Evolutionary conservation across 2,113 vertebrate species (phyloP).

Genomic region (Myrmecobius fasciatus): DNA sequence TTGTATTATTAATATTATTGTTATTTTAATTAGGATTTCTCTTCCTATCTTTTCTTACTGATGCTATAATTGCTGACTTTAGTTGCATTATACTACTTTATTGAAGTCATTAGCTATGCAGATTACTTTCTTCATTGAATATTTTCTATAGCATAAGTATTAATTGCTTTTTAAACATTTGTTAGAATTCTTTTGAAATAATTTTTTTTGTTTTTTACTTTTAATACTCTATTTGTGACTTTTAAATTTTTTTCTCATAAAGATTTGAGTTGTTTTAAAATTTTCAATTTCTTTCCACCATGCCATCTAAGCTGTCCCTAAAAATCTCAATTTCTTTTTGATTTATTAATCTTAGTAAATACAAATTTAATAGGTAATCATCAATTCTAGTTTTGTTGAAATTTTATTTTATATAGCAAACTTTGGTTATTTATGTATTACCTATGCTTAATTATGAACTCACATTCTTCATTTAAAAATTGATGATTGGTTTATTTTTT

Average conservation of each 20-base stretch:
- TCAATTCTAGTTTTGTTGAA: neutral
- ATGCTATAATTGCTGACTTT: neutral
- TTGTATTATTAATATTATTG: neutral
- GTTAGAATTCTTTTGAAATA: neutral
- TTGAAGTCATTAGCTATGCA: neutral
- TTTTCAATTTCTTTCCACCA: neutral
- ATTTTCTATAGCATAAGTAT: neutral
- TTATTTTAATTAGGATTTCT: neutral
- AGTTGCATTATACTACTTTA: neutral
- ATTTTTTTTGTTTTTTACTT: neutral
- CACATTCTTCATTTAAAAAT: neutral
- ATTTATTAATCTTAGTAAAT: neutral
- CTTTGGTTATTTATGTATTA: neutral
- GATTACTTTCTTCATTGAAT: neutral
- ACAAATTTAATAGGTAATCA: neutral
- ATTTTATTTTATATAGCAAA: neutral
- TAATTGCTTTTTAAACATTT: neutral
- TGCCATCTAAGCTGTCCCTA: no score
- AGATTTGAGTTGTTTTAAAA: neutral
- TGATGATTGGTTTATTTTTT: neutral
- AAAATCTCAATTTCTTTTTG: neutral
- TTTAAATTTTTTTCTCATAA: neutral
- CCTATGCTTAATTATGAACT: neutral
- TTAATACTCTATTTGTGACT: neutral
- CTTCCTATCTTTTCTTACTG: neutral